Evolutionary conservation across 2,888 invertebrate species (phyloP), one percentile per base, ranked within the genome.

Genomic region (Morpho deidamia): DNA sequence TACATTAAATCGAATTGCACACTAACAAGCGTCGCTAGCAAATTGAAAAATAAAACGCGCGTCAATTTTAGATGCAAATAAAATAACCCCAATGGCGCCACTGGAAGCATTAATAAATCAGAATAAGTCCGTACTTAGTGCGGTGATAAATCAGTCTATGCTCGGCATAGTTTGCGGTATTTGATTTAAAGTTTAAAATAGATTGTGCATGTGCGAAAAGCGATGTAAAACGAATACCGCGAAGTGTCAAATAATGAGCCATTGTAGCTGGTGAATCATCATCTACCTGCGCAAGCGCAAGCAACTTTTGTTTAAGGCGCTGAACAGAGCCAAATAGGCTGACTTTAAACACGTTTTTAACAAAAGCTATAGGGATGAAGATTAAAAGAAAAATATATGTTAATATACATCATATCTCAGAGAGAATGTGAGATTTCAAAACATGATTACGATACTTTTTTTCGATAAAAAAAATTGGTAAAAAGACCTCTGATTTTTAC

Each of bases 31-130:
- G 46, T 47, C 53, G 48, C 48, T 58, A 53, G 60, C 60, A 62
- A 58, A 63, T 63, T 64, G 58, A 65, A 66, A 70, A 70, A 70
- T n/a, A 59, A 70, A 55, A 50, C 35, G 39, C 63, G 64, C 58
- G 65, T 69, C 72, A 70, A 73, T 71, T 71, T 70, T 63, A 69
- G 67, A 67, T 60, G 59, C 65, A 67, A 69, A 74, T 70, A 69
- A 71, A 70, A 68, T 72, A 62, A 46, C 51, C 50, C 51, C 47
- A 41, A 55, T 68, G 78, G 77, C 78, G 79, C 78, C 80, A 75
- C 64, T 66, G 52, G 61, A 44, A 12, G 32, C 53, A 35, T 44
- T 57, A 61, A 65, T 63, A 65, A 67, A 64, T 63, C 63, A 65
- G 53, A 51, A 51, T 55, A 58, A 49, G 51, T 10, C 23, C 3